phyloP scores from a whole-genome alignment of 2,797 vertebrate genomes.

The Nyctibius grandis region DNA sequence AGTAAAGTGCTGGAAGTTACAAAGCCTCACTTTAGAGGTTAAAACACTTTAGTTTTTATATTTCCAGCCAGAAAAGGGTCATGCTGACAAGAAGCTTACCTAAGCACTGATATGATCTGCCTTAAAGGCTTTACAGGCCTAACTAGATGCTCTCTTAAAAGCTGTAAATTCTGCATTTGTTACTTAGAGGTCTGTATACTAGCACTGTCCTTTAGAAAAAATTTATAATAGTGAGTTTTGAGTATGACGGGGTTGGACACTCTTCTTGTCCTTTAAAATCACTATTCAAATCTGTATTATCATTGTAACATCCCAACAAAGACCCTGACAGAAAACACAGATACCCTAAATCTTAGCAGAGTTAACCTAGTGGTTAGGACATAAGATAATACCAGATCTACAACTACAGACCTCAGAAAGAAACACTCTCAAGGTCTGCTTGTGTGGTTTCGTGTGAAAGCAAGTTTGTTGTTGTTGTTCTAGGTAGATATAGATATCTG shows the following conservation, averaged over 20 bases:
- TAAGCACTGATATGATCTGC: neutral
- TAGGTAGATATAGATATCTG: no score
- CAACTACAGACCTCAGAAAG: neutral
- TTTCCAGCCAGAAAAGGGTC: neutral
- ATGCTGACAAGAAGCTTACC: neutral
- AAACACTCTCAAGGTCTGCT: neutral
- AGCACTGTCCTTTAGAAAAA: neutral
- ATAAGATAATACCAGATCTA: neutral
- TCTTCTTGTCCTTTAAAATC: neutral
- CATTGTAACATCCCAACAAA: accelerated
- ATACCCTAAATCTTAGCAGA: neutral
- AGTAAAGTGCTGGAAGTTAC: neutral
- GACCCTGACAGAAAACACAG: neutral
- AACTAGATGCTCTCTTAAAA: neutral
- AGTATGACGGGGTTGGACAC: neutral
- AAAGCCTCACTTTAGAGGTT: neutral
- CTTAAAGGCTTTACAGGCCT: neutral
- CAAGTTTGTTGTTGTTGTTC: accelerated
- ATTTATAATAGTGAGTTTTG: neutral
- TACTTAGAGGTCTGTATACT: neutral
- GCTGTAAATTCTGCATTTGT: neutral
- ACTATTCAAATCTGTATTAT: neutral
- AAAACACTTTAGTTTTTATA: neutral
- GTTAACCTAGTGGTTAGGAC: neutral
- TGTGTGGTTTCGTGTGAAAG: neutral